Evolutionary conservation across 2,888 invertebrate species (phyloP), one percentile per base, ranked within the genome.

Genomic region (Hofmannophila pseudospretella): DNA sequence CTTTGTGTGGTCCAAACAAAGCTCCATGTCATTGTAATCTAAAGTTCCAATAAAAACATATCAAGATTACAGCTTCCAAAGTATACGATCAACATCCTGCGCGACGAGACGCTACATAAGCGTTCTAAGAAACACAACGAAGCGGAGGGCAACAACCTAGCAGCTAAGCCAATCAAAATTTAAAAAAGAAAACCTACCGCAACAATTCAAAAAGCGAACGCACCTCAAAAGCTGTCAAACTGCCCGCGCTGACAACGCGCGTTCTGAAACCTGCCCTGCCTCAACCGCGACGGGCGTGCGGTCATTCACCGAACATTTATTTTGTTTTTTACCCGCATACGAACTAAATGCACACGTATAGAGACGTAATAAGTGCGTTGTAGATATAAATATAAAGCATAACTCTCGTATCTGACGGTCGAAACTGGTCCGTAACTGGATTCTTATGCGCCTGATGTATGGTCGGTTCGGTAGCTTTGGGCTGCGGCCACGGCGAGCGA

Each of bases 191-290:
- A 45, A 54, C 40, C 45, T 49, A 56, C 52, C 68, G 67, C 71
- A 67, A 76, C 79, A 77, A 74, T 77, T 81, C 77, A 79, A 80
- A 85, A 84, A 74, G 74, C 65, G 80, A 79, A 75, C 74, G 73
- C 70, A 58, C 69, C 77, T 82, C 77, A 81, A 80, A 80, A 81
- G 81, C 82, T 81, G 85, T 84, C 84, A 80, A 80, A 79, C 85
- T 74, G 75, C 75, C 71, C 71, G 70, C 44, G 48, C 55, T 57
- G 57, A 57, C 56, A 50, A 41, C 41, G 44, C 42, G 38, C 54
- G 59, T 56, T 51, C 61, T 51, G 49, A 58, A 72, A 69, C 75
- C 72, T 71, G 73, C 72, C 79, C 81, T 74, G 59, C 79, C 79
- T 66, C 76, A 81, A 80, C 74, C 63, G 65, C 67, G 65, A 54